A percentile compares a stretch with the other conserved stretches of the same genome.
phyloP scores from a whole-genome alignment of 2,888 invertebrate genomes.

The Campoplex capitator region DNA sequence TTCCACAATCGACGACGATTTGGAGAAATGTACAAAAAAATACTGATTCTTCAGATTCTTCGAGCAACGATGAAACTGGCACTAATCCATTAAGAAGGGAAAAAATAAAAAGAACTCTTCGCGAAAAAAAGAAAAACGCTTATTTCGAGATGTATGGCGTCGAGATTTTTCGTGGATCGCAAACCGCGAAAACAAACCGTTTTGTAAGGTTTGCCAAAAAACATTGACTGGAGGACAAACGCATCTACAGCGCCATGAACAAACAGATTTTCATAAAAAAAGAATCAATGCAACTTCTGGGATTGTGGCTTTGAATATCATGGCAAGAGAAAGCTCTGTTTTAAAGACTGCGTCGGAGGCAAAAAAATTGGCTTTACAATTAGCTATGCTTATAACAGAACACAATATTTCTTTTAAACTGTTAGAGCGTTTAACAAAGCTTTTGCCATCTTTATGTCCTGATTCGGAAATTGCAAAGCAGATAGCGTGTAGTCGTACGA shows the following conservation, averaged over 20 bases:
- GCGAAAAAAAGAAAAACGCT: neutral
- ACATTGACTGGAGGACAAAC: neutral
- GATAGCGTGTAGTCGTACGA: too few relatives aligned
- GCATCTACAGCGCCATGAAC: neutral
- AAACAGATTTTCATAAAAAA: conserved; percentile 6
- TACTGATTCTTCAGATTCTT: neutral
- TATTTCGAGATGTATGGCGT: neutral
- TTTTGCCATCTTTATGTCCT: too few relatives aligned
- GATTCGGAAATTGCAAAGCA: too few relatives aligned
- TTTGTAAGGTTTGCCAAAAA: conserved; percentile 6
- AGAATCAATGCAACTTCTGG: neutral
- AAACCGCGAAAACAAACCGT: conserved; percentile 17
- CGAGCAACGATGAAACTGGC: neutral
- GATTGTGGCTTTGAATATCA: neutral
- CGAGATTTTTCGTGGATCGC: neutral
- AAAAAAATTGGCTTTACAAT: too few relatives aligned
- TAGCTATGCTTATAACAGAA: too few relatives aligned
- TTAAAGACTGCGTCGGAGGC: too few relatives aligned
- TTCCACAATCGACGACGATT: too few relatives aligned
- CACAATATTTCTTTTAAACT: too few relatives aligned
- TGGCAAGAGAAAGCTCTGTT: neutral
- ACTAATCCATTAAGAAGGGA: neutral
- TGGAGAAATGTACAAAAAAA: neutral
- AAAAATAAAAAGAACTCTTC: neutral
- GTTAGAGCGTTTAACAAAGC: too few relatives aligned